Evolutionary conservation across 2,888 invertebrate species (phyloP), one percentile per base, ranked within the genome.

Genomic region (Pristionchus arcanus): DNA sequence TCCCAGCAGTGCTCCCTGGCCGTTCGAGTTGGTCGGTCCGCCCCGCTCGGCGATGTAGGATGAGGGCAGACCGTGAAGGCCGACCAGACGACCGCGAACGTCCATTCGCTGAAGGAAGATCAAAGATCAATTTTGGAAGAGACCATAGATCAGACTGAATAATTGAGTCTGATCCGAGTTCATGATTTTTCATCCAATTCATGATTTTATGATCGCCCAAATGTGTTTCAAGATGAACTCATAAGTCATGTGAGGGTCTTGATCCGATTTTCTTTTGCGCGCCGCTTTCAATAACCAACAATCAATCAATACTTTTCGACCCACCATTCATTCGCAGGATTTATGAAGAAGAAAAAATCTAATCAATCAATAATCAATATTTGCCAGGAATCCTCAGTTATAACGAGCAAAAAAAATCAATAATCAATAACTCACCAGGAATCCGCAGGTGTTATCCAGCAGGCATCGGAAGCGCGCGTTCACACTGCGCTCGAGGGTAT

Each of bases 381-480:
- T n/a, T n/a, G 42, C 3, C 63, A 63, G 25, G 42, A 42, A 42
- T 42, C 9, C 42, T 42, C 42, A 21, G 63, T 63, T 3, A 7
- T 63, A 63, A 7, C 28, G 13, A 19, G 25, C 15, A 71, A 3
- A 71, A 71, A 71, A 71, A n/a, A 71, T 42, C 28, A 28, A 71
- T 71, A 28, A 3, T 34, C 34, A 89, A 53, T 90, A 53, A 95
- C 97, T 97, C 42, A 42, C 42, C 96, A 99, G 97, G 96, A 99
- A 99, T 91, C 99, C 99, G 94, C 99, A 99, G 94, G 99, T 99
- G 96, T 99, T 99, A 96, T 99, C 99, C 95, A 99, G 96, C 66
- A 99, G 97, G 96, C 99, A 99, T 95, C 99, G 97, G 97, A 99
- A 99, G 95, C 99, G 97, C 95, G 99, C 99, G 92, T 99, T 99